Evolutionary conservation across 2,113 vertebrate genomes (phyloP), one percentile per base, ranked within the genome.

Genomic region (Lynx canadensis): DNA sequence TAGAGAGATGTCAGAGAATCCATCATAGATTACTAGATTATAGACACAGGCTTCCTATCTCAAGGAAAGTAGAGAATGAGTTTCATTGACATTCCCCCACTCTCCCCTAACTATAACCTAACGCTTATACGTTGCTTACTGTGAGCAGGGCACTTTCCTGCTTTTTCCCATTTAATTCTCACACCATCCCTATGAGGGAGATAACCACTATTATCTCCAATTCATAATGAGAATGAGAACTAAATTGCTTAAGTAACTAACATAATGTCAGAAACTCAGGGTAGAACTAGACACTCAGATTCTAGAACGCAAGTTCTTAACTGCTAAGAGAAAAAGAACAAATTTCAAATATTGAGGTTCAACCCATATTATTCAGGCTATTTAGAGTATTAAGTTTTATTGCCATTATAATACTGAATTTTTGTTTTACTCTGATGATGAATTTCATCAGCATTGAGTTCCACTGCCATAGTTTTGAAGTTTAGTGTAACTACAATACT

Each of bases 401-500:
- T 93, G 36, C 7, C 38, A 55, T 50, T 68, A 73, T 16, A 76
- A 74, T 88, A 57, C 14, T 79, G 14, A 82, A 92, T 95, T 73
- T 96, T 96, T 86, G 90, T 71, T 89, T 91, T 92, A 80, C 23
- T 66, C 13, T 31, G 90, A 48, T 65, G 65, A 87, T 55, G 27
- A 55, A 48, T 89, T 92, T 79, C 88, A 88, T 90, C 79, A 78
- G 79, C 38, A 63, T 36, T 91, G 45, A 69, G 76, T 93, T 91
- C 91, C 86, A 83, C 41, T 90, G 71, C 14, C 31, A 66, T 68
- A 57, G 13, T 48, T 80, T 79, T 94, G 12, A 66, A 88, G 79
- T 91, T 88, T 76, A 80, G 52, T 79, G 45, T 93, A 76, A 41
- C 38, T 66, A 52, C 3, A 91, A 23, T 79, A 45, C 13, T 66